Conservation (phyloP, 2,797 vertebrate genomes). For the Galaxias olidus region DNA sequence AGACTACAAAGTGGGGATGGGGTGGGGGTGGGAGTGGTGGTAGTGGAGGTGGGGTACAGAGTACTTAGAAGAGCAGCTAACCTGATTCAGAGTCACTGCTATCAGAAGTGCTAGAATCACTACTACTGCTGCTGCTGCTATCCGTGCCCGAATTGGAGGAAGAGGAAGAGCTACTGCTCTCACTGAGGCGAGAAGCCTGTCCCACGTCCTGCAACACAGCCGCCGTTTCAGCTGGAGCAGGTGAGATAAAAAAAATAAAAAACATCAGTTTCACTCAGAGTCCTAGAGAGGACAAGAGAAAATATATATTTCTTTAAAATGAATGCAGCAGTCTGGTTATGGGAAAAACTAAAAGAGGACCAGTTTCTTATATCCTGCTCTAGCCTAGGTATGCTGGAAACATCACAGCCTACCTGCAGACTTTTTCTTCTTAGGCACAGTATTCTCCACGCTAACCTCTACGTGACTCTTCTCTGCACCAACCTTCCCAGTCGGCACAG, state of each 20-base stretch:
- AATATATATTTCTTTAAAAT: no score
- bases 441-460: constrained; percentile 63
- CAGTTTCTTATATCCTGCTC: neutral
- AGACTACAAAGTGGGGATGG: neutral
- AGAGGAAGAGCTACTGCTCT: constrained; percentile 64
- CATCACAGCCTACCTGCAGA: constrained; percentile 64
- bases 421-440: constrained; percentile 58
- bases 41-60: constrained; percentile 15
- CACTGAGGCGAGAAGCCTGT: constrained; percentile 69
- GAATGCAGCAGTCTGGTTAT: no score
- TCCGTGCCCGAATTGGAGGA: constrained; percentile 58
- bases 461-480: constrained; percentile 64
- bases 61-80: constrained; percentile 65
- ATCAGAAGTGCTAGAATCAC: constrained; percentile 75
- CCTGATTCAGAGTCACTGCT: constrained; percentile 84
- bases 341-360: neutral
- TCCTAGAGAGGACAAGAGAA: no score
- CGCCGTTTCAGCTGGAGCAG: constrained; percentile 57
- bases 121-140: constrained; percentile 66
- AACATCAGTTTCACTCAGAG: neutral
- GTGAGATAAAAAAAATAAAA: neutral
- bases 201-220: constrained; percentile 29
- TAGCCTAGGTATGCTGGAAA: no score
- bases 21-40: constrained; percentile 15
- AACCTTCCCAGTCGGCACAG: constrained; percentile 62